Base-by-base conservation (phyloP, 2,888 invertebrate species). In the Capitulum mitella region DNA sequence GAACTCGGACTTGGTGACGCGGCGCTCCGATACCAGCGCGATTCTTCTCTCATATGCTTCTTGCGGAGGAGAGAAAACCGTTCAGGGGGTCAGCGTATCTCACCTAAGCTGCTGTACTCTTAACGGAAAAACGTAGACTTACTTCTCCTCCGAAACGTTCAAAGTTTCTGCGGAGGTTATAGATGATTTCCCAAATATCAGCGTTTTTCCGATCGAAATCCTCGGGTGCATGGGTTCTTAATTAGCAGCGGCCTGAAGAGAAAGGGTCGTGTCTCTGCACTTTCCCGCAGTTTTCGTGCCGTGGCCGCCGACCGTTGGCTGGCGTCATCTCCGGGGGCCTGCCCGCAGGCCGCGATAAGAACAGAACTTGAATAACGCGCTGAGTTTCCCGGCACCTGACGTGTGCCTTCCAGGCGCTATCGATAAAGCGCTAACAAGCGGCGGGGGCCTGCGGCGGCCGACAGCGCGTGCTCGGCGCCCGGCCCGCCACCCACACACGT, bases 381-480 rank as follows among this genome's bases (percentile, higher is more conserved):
- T 3, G 64, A 16, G 32, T 64, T 64, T 26, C n/a, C 14, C 61
- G n/a, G n/a, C 51, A 22, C 5, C 51, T 22, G 22, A 51, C 51
- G 16, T 1, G 22, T 19, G 34, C 19, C 19, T 8, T 29, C 64
- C 34, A 34, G 34, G 19, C 34, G 32, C 34, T 5, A 34, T 34
- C 64, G 64, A 64, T 34, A 34, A 34, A 14, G 29, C 64, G 19
- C 64, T 64, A 64, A 34, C 64, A 64, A 64, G 64, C 64, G 51
- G 22, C 51, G 51, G 51, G 5, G 43, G 64, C 64, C 1, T 34
- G 5, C 5, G 3, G 34, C 1, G 34, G 34, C 3, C 5, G 64
- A 16, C 64, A 34, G 34, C 29, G 51, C 8, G 51, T 22, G 51
- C 51, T 16, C 22, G 51, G 22, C 51, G 19, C 19, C 51, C 51